phyloP scores from a whole-genome alignment of 2,888 invertebrate genomes.

The Dryomyza anilis region DNA sequence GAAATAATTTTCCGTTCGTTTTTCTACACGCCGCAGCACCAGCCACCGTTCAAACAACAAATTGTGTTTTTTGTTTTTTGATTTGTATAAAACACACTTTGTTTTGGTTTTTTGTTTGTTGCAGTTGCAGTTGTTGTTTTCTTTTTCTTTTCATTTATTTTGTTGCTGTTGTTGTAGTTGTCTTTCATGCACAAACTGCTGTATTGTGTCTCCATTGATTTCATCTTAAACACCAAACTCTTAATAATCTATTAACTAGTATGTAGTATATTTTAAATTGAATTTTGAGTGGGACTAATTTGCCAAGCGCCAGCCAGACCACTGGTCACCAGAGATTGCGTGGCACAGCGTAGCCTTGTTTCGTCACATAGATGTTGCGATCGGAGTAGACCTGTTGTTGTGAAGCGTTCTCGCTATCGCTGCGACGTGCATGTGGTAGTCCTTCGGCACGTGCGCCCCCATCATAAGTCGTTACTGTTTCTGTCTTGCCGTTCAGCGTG shows the following conservation, averaged over 20 bases:
- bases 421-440: constrained; percentile 21
- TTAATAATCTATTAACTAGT: constrained; percentile 57
- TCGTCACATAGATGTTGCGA: constrained; percentile 58
- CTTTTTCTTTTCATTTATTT: constrained; percentile 26
- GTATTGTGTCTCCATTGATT: constrained; percentile 51
- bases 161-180: too few species aligned
- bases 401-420: constrained; percentile 24
- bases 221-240: constrained; percentile 61
- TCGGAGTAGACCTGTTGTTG: constrained; percentile 42
- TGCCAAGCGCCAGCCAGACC: constrained; percentile 41
- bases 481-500: constrained; percentile 53
- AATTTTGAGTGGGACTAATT: constrained; percentile 50
- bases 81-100: too few species aligned
- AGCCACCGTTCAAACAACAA: too few species aligned
- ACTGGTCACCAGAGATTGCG: constrained; percentile 62
- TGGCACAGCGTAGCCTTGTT: constrained; percentile 61
- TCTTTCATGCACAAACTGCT: too few species aligned
- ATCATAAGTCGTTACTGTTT: constrained; percentile 52
- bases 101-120: constrained; percentile 18
- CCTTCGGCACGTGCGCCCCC: constrained; percentile 16
- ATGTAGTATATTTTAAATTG: constrained; percentile 56
- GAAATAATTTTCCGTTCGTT: too few species aligned
- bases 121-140: too few species aligned
- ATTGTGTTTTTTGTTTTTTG: too few species aligned
- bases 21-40: too few species aligned